Base-by-base conservation (phyloP, 2,113 vertebrate species). In the Illadopsis cleaveri region DNA sequence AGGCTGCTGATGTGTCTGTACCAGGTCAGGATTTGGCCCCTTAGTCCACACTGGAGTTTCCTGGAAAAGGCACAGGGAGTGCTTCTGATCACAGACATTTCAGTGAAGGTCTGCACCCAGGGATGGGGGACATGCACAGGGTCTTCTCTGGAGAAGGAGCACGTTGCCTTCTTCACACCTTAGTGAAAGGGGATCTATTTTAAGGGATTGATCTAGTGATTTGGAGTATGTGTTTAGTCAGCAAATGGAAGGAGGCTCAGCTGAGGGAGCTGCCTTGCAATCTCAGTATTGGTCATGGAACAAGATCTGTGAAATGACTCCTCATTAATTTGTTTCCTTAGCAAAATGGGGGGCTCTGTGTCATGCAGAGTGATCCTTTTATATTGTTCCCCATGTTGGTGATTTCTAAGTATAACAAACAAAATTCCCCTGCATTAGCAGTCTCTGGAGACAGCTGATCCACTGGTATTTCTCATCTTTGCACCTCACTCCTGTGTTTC, bases 311-410 rank as follows among this genome's bases (percentile, higher is more conserved):
- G 53, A 87, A 96, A 80, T 82, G 45, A 76, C 53, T 93, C 66
- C 70, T 66, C 25, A 21, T 79, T 95, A 71, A 91, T 95, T 82
- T 87, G 89, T 48, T 66, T 91, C 58, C 66, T 95, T 93, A 94
- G 82, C 58, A 61, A 62, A 38, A 33, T 62, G 86, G 81, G 84
- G 86, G 54, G 23, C 69, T 92, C 44, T 62, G 18, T 9, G 11
- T 51, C 66, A 71, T 25, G 69, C 57, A 61, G 19, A 57, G 21
- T 35, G 25, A 66, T 75, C 48, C 33, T n/a, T 82, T 86, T 31
- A 44, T 72, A 1, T 62, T 81, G 27, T 68, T 93, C 35, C 80
- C 31, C 37, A 8, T 11, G 14, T 44, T 84, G 60, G 27, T 15
- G 4, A 31, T 57, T 61, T 71, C 61, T 47, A 28, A 83, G 42